These are phyloP conservation scores for Myoxocephalus aenaeus DNA, from an alignment of 2,797 vertebrate genomes.

Conservation along the genomic window DNA sequence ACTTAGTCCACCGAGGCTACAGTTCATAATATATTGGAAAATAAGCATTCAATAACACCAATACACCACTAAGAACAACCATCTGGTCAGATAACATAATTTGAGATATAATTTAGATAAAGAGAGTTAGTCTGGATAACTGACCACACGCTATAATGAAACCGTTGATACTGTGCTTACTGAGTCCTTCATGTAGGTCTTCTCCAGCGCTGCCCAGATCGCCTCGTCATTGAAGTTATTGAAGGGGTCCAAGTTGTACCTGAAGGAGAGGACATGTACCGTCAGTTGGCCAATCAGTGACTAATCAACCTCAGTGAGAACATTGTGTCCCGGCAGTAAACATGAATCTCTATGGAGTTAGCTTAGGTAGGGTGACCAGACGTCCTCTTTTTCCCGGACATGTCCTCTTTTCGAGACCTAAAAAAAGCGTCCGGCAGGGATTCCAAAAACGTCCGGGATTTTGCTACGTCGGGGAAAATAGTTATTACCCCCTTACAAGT, in stretches of 20 bases:
- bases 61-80: background rate
- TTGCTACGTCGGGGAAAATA: no score
- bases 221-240: constrained; percentile 78
- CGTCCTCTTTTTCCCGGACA: no score
- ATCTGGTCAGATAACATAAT: background rate
- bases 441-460: no score
- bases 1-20: background rate
- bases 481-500: no score
- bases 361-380: no score
- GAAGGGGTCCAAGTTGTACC: constrained; percentile 87
- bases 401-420: no score
- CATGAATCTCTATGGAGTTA: background rate
- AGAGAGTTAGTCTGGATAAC: background rate
- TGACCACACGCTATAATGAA: background rate
- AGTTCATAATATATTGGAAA: background rate
- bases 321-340: background rate
- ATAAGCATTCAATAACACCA: background rate
- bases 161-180: constrained; percentile 70
- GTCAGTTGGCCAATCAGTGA: background rate
- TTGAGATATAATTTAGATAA: no score
- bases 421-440: no score
- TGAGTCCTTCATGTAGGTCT: constrained; percentile 85
- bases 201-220: constrained; percentile 86
- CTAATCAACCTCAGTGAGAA: background rate
- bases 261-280: constrained; percentile 47